Conservation (phyloP, 2,888 invertebrate species). For the Desoria tigrina region DNA sequence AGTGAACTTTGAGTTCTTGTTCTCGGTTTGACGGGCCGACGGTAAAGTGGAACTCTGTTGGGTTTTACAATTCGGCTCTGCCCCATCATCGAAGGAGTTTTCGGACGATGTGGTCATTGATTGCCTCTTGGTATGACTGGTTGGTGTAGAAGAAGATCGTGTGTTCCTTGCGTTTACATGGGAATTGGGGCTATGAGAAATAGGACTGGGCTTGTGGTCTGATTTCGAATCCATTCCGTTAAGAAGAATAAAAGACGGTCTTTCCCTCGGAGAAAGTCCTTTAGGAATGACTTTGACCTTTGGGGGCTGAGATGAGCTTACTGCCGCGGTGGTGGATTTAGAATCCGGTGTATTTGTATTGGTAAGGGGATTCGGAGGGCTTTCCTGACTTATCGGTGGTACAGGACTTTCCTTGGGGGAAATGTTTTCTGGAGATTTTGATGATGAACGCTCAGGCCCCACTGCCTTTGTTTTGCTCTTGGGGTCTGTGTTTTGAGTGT, state of each 20-base stretch:
- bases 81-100: too few species aligned
- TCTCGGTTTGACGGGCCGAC: not conserved
- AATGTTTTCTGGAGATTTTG: slow-evolving; percentile 32
- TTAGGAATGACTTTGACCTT: slow-evolving; percentile 14
- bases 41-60: not conserved
- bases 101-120: too few species aligned
- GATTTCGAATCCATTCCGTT: slow-evolving; percentile 6
- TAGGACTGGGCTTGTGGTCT: slow-evolving; percentile 1
- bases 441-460: slow-evolving; percentile 24
- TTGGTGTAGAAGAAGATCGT: too few species aligned
- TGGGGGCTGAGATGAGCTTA: not conserved
- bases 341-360: too few species aligned
- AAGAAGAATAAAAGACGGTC: slow-evolving; percentile 11
- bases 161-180: too few species aligned
- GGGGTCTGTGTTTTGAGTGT: slow-evolving; percentile 12
- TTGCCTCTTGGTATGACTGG: too few species aligned
- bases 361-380: not conserved
- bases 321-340: not conserved
- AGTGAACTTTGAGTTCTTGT: slow-evolving; percentile 9
- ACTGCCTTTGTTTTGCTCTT: not conserved
- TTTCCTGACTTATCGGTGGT: not conserved
- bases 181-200: too few species aligned
- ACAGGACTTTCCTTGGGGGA: slow-evolving; percentile 5
- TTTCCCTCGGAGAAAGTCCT: slow-evolving; percentile 12
- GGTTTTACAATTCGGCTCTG: too few species aligned